Evolutionary conservation across 2,797 vertebrate genomes (phyloP), one percentile per base, ranked within the genome.

Genomic region (Muscicapa comitata): DNA sequence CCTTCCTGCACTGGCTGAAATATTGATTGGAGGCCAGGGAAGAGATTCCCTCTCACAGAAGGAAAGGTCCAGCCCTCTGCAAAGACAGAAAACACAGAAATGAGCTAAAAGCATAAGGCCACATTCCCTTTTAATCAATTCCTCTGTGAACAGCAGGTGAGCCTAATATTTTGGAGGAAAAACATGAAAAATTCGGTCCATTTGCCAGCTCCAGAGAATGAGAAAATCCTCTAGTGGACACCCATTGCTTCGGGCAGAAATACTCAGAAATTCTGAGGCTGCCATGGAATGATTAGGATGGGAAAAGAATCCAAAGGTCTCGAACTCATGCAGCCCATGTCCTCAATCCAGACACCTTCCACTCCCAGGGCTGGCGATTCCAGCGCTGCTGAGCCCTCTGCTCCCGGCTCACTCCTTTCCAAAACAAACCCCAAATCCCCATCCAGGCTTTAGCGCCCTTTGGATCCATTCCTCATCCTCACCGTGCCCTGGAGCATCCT

Each of bases 111-210:
- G 26, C 21, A 5, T 12, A 10, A 25, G n/a, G 12, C 11, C 51
- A 13, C 0, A 0, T 7, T 53, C 21, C 17, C 24, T 40, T 57
- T n/a, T 17, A n/a, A 47, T 2, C 0, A 24, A 37, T 37, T 75
- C 54, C 35, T 62, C 59, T 37, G 21, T 0, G 4, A 76, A 26
- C 12, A 53, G 10, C 0, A 2, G 7, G 21, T 1, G 5, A 72
- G 24, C 17, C 38, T 28, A 23, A 3, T 11, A 6, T 24, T 68
- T 72, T 33, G 29, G 24, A 40, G n/a, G 10, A 4, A 7, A 62
- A 62, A 40, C 4, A 28, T 1, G 2, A 24, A 47, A 8, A 50
- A 37, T 11, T 58, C 24, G 6, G 24, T 8, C 28, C 1, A 2
- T 58, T 75, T 55, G 38, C 9, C 57, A 17, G 33, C 31, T 9